Evolutionary conservation across 2,888 invertebrate genomes (phyloP), one percentile per base, ranked within the genome.

Genomic region (Glomeris marginata): DNA sequence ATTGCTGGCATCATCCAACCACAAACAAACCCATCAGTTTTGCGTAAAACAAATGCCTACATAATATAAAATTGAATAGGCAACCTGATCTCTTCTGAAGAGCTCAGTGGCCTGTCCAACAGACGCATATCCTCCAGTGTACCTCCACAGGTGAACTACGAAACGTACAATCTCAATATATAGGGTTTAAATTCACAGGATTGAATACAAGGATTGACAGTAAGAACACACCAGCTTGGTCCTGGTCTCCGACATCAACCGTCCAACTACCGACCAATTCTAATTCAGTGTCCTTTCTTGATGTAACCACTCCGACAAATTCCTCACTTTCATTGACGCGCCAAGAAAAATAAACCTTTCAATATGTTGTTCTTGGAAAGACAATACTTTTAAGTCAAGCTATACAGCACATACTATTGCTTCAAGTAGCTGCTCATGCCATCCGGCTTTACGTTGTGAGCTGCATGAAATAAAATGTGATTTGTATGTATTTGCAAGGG

Each of bases 191-290:
- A 36, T 36, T 36, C 36, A 11, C 13, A 11, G 11, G 36, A 36
- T 36, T 11, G 10, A 36, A 11, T 18, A 38, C 2, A 38, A 34
- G 2, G 10, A 11, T 37, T 47, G 2, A 37, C 21, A 47, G 15
- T 15, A n/a, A 11, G 5, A 37, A 51, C 54, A 51, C 57, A 70
- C 69, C 59, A 22, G 71, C 90, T 70, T 98, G 97, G 72, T 98
- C 97, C 73, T 95, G 84, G 64, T 97, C 95, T 35, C 98, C 98
- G 37, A 90, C 87, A 48, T 84, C 82, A 1, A 95, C 95, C 0
- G 84, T 85, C 90, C 94, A 98, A 61, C 95, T 95, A 49, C 87
- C 97, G 22, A 92, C 82, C 58, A 97, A 72, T 64, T 91, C 84
- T 60, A 84, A 82, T 46, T 83, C 81, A 21, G 90, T 70, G 36